A percentile compares a stretch with the other conserved stretches of the same genome.
phyloP scores from a whole-genome alignment of 2,888 invertebrate species.

The Zaprionus bogoriensis region DNA sequence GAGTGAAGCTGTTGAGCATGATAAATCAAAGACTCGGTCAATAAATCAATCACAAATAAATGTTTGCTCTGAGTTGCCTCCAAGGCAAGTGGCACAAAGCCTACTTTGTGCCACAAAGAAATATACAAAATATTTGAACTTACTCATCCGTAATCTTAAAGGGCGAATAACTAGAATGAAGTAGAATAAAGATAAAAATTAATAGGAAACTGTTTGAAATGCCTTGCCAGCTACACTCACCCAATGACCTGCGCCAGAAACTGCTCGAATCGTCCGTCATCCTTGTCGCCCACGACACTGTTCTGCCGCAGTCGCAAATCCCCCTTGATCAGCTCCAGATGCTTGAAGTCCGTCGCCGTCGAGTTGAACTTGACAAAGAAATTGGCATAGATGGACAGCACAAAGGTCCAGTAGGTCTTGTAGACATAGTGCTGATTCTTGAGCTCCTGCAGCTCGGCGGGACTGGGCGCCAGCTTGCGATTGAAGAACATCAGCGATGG shows the following conservation, averaged over 20 bases:
- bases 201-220: too few species aligned
- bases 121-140: conserved; percentile 35
- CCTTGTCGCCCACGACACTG: conserved; percentile 76
- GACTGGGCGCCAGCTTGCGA: conserved; percentile 79
- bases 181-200: not conserved
- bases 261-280: conserved; percentile 80
- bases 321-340: conserved; percentile 77
- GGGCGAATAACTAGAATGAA: conserved; percentile 70
- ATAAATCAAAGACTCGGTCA: not conserved
- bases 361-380: conserved; percentile 80
- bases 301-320: conserved; percentile 79
- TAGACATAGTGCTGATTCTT: conserved; percentile 81
- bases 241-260: conserved; percentile 78
- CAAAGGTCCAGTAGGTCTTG: conserved; percentile 82
- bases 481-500: conserved; percentile 81
- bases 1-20: conserved; percentile 50
- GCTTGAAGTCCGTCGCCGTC: conserved; percentile 67
- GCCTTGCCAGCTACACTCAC: conserved; percentile 37
- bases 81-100: not conserved
- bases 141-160: conserved; percentile 77
- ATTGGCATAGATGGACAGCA: conserved; percentile 81
- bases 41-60: not conserved
- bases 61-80: not conserved
- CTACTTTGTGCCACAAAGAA: not conserved
- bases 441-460: conserved; percentile 75